phyloP scores from a whole-genome alignment of 2,888 invertebrate species.

The Plemyria rubiginata region DNA sequence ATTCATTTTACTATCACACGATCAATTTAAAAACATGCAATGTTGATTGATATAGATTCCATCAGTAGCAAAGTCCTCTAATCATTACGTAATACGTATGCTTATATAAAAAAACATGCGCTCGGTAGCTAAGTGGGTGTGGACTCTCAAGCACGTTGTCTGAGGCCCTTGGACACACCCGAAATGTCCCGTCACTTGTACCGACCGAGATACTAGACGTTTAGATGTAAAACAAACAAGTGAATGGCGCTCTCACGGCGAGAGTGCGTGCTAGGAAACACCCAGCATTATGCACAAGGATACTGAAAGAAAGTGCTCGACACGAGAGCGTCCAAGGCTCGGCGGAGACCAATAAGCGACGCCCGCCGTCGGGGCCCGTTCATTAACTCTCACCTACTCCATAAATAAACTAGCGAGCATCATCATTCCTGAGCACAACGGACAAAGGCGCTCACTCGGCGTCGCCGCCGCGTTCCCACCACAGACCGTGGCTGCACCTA shows the following conservation, averaged over 20 bases:
- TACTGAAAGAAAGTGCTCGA: slow-evolving; percentile 81
- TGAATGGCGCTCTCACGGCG: slow-evolving; percentile 69
- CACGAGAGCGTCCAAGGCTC: slow-evolving; percentile 77
- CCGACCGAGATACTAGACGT: slow-evolving; percentile 68
- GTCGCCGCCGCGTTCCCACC: slow-evolving; percentile 51
- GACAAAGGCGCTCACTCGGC: slow-evolving; percentile 51
- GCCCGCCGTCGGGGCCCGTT: slow-evolving; percentile 72
- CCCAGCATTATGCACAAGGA: slow-evolving; percentile 80
- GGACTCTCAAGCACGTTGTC: slow-evolving; percentile 58
- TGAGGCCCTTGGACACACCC: slow-evolving; percentile 66
- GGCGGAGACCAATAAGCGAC: slow-evolving; percentile 79
- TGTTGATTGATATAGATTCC: slow-evolving; percentile 10
- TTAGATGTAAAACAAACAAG: slow-evolving; percentile 79
- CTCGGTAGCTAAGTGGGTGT: slow-evolving; percentile 67
- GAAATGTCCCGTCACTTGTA: slow-evolving; percentile 66
- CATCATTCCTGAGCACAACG: slow-evolving; percentile 52
- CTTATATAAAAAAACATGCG: slow-evolving; percentile 56
- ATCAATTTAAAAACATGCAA: slow-evolving; percentile 2
- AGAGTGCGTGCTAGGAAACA: slow-evolving; percentile 76
- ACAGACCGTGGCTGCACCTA: slow-evolving; percentile 40
- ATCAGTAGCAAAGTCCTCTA: slow-evolving; percentile 33
- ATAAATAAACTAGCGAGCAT: slow-evolving; percentile 66
- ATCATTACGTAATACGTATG: slow-evolving; percentile 17
- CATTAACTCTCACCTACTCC: slow-evolving; percentile 76
- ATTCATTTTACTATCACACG: slow-evolving; percentile 3